A percentile compares a stretch with the other conserved stretches of the same genome.
Evolutionary conservation across 2,797 vertebrate genomes (phyloP).

Genomic region (Thalassophryne amazonica): DNA sequence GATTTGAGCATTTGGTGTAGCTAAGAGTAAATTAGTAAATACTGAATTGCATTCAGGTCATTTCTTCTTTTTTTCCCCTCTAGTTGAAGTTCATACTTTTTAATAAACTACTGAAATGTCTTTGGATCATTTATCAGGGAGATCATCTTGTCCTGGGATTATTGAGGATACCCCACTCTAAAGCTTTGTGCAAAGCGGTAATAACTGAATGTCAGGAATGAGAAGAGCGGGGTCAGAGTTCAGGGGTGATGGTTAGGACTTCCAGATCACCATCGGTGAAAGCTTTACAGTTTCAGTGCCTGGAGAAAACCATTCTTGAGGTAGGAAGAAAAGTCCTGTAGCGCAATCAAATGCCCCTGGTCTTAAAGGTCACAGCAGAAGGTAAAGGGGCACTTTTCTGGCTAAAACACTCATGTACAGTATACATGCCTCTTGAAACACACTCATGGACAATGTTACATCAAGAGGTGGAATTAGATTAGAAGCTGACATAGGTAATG

Average conservation of each 20-base stretch:
- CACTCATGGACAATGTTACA: neutral
- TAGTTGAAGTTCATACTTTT: too few species aligned
- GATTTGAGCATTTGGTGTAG: too few species aligned
- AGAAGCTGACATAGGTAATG: neutral
- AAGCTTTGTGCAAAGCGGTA: conserved; percentile 33
- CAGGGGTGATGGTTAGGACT: conserved; percentile 60
- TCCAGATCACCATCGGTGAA: conserved; percentile 44
- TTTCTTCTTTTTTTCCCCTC: too few species aligned
- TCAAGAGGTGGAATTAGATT: neutral
- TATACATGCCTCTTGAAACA: too few species aligned
- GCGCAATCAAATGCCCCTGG: neutral
- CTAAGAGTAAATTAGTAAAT: too few species aligned
- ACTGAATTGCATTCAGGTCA: too few species aligned
- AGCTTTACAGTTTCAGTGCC: conserved; percentile 67
- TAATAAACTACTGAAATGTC: too few species aligned
- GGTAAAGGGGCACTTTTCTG: too few species aligned
- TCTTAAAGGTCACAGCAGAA: conserved; percentile 11
- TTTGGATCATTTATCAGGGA: conserved; percentile 11
- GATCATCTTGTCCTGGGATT: conserved; percentile 13
- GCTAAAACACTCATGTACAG: too few species aligned
- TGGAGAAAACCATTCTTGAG: conserved; percentile 44
- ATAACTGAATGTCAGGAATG: conserved; percentile 57
- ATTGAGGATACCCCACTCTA: conserved; percentile 33
- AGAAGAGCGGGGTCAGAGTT: conserved; percentile 55
- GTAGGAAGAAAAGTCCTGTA: conserved; percentile 1